Evolutionary conservation across 2,113 vertebrate genomes (phyloP).

Genomic region (Maccullochella peelii): DNA sequence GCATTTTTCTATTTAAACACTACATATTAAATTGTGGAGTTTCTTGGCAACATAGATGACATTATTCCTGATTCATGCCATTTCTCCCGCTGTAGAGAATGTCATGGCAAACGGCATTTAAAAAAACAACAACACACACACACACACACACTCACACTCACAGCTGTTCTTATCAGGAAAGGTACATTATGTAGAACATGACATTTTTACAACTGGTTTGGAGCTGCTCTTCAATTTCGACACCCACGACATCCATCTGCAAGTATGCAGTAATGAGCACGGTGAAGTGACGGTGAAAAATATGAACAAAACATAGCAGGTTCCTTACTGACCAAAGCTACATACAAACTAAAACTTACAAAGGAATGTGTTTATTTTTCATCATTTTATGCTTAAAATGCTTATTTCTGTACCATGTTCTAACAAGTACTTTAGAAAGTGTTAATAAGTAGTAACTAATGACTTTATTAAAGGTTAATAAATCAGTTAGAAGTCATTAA

Average conservation of each 20-base stretch:
- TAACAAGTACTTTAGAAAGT: too few relatives aligned
- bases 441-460: neutral
- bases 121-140: neutral
- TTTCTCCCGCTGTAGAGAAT: neutral
- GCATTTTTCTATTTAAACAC: neutral
- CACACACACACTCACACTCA: too few relatives aligned
- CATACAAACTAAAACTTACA: neutral
- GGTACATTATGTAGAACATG: constrained; percentile 46
- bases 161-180: constrained; percentile 55
- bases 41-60: neutral
- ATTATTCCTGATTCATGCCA: neutral
- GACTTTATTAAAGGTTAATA: neutral
- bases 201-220: constrained; percentile 46
- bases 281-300: too few relatives aligned
- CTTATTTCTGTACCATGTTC: neutral
- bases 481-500: neutral
- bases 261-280: too few relatives aligned
- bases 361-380: neutral
- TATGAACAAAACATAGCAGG: neutral
- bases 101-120: neutral
- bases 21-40: neutral
- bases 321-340: too few relatives aligned
- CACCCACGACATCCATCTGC: constrained; percentile 43
- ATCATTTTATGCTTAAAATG: neutral
- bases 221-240: constrained; percentile 47